Percentiles rank a stretch among this genome's conserved stretches.
Evolutionary conservation across 2,888 invertebrate genomes (phyloP).

Genomic region (Megaustenia siamemsis): DNA sequence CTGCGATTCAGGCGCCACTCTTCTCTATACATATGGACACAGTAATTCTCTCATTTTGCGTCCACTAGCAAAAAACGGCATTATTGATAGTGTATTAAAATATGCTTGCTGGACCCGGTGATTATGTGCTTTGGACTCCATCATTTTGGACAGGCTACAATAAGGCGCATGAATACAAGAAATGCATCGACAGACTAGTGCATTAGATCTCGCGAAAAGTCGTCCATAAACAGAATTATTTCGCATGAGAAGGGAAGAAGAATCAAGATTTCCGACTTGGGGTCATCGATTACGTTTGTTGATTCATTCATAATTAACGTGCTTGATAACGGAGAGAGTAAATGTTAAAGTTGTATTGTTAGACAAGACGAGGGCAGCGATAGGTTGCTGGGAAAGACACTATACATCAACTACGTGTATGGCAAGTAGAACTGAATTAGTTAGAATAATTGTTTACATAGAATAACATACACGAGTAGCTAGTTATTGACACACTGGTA

Average conservation of each 20-base stretch:
- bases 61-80: conserved; percentile 6
- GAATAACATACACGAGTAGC: too few relatives aligned
- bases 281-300: conserved; percentile 23
- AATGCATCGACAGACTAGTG: background rate
- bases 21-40: background rate
- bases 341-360: too few relatives aligned
- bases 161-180: conserved; percentile 34
- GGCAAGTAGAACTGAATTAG: too few relatives aligned
- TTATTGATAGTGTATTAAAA: conserved; percentile 30
- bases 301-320: conserved; percentile 24
- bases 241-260: background rate
- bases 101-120: background rate
- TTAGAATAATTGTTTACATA: too few relatives aligned
- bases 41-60: background rate
- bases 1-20: too few relatives aligned
- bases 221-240: background rate
- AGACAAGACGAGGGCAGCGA: too few relatives aligned
- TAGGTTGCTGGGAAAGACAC: too few relatives aligned
- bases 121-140: conserved; percentile 28
- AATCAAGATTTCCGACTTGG: background rate
- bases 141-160: conserved; percentile 39
- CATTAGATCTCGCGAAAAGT: background rate
- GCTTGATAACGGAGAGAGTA: background rate
- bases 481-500: too few relatives aligned
- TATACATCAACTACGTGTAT: too few relatives aligned